Conservation (phyloP, 2,113 vertebrate species). For the Speoplatyrhinus poulsoni region DNA sequence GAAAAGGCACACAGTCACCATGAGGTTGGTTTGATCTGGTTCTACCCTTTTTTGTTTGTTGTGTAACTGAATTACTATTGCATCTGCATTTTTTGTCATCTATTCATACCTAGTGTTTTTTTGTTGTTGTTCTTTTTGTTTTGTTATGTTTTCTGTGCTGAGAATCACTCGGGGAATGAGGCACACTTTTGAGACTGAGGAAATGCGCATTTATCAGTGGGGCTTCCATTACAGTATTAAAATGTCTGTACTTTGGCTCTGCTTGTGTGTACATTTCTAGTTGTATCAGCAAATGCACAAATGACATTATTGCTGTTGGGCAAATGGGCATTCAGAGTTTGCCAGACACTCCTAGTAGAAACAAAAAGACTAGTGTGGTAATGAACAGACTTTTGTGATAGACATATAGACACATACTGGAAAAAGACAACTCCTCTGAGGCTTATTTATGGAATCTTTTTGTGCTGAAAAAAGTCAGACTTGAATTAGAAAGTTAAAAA, state of each 20-base stretch:
- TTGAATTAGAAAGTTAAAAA: slow-evolving; percentile 10
- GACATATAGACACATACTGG: slow-evolving; percentile 14
- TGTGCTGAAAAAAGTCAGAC: neutral
- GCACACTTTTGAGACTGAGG: no score
- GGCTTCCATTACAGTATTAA: slow-evolving; percentile 6
- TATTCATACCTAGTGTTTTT: neutral
- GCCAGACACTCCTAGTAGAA: no score
- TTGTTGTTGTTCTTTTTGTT: neutral
- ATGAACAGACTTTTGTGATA: no score
- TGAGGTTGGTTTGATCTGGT: slow-evolving; percentile 73
- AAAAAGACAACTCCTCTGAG: slow-evolving; percentile 37
- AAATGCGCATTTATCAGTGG: neutral
- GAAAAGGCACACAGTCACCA: slow-evolving; percentile 71
- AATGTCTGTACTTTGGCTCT: slow-evolving; percentile 4
- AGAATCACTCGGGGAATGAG: neutral
- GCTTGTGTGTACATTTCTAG: neutral
- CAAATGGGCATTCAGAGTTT: no score
- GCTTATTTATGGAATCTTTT: slow-evolving; percentile 46
- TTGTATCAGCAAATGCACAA: neutral
- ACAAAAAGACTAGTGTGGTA: no score
- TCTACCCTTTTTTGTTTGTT: neutral
- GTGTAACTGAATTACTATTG: neutral
- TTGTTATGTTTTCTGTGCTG: neutral
- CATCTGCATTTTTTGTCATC: neutral
- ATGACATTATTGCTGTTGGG: no score